Base-by-base conservation (phyloP, 2,113 vertebrate genomes). In the Etheostoma cragini region DNA sequence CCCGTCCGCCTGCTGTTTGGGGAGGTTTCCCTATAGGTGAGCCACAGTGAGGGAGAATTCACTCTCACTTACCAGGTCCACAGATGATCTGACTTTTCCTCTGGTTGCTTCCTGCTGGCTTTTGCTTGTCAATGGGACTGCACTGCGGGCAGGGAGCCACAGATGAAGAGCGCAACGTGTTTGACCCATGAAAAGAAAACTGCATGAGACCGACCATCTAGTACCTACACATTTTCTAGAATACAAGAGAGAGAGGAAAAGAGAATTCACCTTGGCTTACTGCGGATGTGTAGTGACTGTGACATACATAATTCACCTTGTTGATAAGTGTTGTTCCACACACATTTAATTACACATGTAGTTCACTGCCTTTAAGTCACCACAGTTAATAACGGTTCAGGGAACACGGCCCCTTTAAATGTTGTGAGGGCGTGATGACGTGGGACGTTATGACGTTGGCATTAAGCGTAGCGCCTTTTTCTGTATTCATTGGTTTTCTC, bases 21-120 rank as follows among this genome's bases (percentile, higher is more conserved):
- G 78, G 64, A 77, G 19, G 76, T 72, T 82, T 24, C 45, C 76
- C 65, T 69, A 8, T 53, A 76, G 45, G 17, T 64, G 26, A 53
- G 66, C 78, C 78, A 35, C 69, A 50, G 60, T 17, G 16, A 72
- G 45, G 52, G 42, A 79, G 62, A 26, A 58, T 49, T 73, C 76
- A 64, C 64, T 66, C 54, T 85, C 70, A 80, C 61, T 72, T 76
- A 62, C 42, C 64, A 67, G 70, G 76, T 65, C 80, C 49, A 38
- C 66, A 61, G 78, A 83, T 66, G 67, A 74, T 80, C 69, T 75
- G 81, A 82, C 81, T 72, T 88, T 42, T 45, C 54, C 72, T 76
- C 62, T 6, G 64, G 74, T 63, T 38, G 64, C 61, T 33, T 84
- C 78, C 81, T 74, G 71, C 70, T 76, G 79, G 52, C 26, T 65